Evolutionary conservation across 2,888 invertebrate genomes (phyloP), one percentile per base, ranked within the genome.

Genomic region (Parapristionchus giblindavisi): DNA sequence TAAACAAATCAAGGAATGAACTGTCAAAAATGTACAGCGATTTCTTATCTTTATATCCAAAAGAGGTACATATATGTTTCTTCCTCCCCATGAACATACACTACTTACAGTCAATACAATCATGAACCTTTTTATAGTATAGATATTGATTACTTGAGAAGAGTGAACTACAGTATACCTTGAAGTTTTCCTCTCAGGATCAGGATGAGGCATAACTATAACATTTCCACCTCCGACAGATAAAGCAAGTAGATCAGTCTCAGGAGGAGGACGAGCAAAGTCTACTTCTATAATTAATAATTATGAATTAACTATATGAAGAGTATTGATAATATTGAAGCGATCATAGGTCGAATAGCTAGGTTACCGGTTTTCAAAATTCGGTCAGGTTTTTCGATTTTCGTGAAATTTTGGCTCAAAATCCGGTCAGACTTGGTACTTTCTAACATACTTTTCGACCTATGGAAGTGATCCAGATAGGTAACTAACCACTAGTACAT

Each of bases 141-240:
- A n/a, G n/a, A n/a, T n/a, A n/a, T n/a, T n/a, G n/a, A n/a, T n/a
- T n/a, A n/a, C n/a, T n/a, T n/a, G n/a, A n/a, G n/a, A n/a, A n/a
- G n/a, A n/a, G n/a, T n/a, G n/a, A n/a, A n/a, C n/a, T n/a, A n/a
- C n/a, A n/a, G n/a, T n/a, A 43, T 65, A 65, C 63, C 63, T 65
- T 21, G 63, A 40, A 43, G 63, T 65, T 21, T 76, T 76, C 27
- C 86, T 80, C n/a, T 83, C 76, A 27, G 75, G 75, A 60, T 87
- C 84, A 48, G 88, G 88, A 78, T 88, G 88, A 21, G 85, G 84
- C 71, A 88, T 83, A 48, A 85, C 85, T 21, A 87, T 84, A 32
- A 87, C 81, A 60, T 84, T 82, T 70, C 87, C 88, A 43, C 81
- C 83, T 43, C 84, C 86, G 11, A 84, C 80, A 0, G 81, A 80